Evolutionary conservation across 2,888 invertebrate genomes (phyloP), one percentile per base, ranked within the genome.

Genomic region (Netelia melanura): DNA sequence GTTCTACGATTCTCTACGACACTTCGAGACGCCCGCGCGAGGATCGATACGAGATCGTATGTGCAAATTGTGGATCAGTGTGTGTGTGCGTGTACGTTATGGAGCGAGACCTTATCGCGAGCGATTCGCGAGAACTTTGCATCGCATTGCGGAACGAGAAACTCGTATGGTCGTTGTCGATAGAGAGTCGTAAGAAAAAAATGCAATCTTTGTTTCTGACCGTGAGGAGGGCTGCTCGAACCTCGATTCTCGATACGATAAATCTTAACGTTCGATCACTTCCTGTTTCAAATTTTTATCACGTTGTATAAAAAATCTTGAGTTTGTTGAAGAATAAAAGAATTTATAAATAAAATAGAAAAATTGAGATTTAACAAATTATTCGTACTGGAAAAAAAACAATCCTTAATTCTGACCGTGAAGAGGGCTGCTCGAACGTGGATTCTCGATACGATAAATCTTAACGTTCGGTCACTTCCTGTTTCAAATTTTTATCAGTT

Each of bases 91-190:
- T 68, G 72, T 68, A 68, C 74, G 65, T 83, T 83, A 83, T 83
- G 78, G 83, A 54, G n/a, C 74, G 38, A 83, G 74, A 83, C 78
- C 43, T 75, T 83, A 79, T 83, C 83, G 75, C 76, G 30, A 64
- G 17, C 74, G 56, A 76, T 81, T 81, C 44, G 30, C 72, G 38
- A 74, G 30, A 64, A 74, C 62, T 70, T 64, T 75, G 74, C 67
- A 70, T 83, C 44, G 70, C 76, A 70, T 54, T 56, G 71, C 43
- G 54, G 58, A 54, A 67, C 58, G 78, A 79, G 77, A 74, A 68
- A 72, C 61, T 78, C 72, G 62, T 65, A 11, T 56, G 61, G 61
- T 21, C 56, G n/a, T 76, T 44, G 9, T 54, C 44, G 62, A 48
- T 54, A 21, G 30, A 2, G 10, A 21, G 21, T 61, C 25, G 67